These are phyloP conservation scores for Psittacula derbiana DNA, from an alignment of 2,797 vertebrate species.

Conservation along the genomic window DNA sequence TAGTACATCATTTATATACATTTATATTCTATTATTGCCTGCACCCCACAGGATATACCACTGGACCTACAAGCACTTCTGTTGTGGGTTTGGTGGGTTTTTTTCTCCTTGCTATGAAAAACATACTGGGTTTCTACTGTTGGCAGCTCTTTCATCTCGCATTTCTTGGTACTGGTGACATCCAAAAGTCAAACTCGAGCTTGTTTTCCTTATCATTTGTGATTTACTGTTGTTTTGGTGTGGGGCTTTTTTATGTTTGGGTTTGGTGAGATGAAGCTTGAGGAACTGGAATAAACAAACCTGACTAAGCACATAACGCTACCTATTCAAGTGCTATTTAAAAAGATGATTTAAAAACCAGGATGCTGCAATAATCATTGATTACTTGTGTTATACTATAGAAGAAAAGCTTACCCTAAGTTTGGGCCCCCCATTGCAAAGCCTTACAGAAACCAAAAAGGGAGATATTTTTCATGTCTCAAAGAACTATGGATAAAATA, in stretches of 20 bases:
- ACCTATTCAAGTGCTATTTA: background rate
- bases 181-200: background rate
- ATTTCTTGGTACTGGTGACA: background rate
- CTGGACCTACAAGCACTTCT: background rate
- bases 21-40: background rate
- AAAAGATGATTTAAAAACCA: background rate
- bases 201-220: background rate
- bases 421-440: background rate
- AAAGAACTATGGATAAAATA: constrained; percentile 20
- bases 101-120: background rate
- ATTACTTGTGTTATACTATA: background rate
- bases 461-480: background rate
- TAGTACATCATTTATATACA: background rate
- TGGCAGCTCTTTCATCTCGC: background rate
- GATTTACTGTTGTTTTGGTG: background rate
- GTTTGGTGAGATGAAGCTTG: background rate
- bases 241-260: background rate
- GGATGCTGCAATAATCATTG: background rate
- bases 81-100: background rate
- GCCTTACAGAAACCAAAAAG: background rate
- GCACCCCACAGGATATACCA: background rate
- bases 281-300: background rate
- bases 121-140: background rate
- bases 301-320: background rate
- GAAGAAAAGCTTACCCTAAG: background rate